A percentile compares a stretch with the other conserved stretches of the same genome.
Evolutionary conservation across 2,888 invertebrate genomes (phyloP).

Genomic region (Oxytorus armatus): DNA sequence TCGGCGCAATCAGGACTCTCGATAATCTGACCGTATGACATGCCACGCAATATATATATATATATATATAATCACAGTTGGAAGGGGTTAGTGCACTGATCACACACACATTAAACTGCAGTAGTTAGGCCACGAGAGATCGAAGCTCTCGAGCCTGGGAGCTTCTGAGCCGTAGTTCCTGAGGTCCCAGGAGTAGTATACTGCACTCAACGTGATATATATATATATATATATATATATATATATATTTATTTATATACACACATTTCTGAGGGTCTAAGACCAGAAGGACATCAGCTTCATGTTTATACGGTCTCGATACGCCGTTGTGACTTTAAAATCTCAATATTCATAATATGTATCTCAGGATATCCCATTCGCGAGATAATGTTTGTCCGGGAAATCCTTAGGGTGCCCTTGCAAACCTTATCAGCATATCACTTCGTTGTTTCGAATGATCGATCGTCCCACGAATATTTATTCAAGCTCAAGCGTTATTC

Average conservation of each 20-base stretch:
- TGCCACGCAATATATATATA: conserved; percentile 32
- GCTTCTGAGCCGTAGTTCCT: conserved; percentile 52
- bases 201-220: conserved; percentile 2
- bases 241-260: neutral
- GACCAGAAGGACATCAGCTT: neutral
- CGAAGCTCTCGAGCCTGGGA: conserved; percentile 39
- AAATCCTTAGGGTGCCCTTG: conserved; percentile 22
- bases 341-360: conserved; percentile 47
- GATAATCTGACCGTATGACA: conserved; percentile 49
- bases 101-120: conserved; percentile 4
- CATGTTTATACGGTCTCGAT: neutral
- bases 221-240: neutral
- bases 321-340: neutral
- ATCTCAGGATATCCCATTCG: conserved; percentile 68
- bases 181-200: conserved; percentile 2
- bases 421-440: conserved; percentile 20
- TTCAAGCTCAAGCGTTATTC: conserved; percentile 9
- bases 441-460: conserved; percentile 41
- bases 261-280: neutral
- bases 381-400: conserved; percentile 45
- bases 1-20: conserved; percentile 44
- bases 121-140: conserved; percentile 31
- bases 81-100: conserved; percentile 28
- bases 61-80: conserved; percentile 46
- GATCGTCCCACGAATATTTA: conserved; percentile 31